Percentiles rank a stretch among this genome's conserved stretches.
Evolutionary conservation across 2,888 invertebrate genomes (phyloP).

Genomic region (Masnerella sp.): DNA sequence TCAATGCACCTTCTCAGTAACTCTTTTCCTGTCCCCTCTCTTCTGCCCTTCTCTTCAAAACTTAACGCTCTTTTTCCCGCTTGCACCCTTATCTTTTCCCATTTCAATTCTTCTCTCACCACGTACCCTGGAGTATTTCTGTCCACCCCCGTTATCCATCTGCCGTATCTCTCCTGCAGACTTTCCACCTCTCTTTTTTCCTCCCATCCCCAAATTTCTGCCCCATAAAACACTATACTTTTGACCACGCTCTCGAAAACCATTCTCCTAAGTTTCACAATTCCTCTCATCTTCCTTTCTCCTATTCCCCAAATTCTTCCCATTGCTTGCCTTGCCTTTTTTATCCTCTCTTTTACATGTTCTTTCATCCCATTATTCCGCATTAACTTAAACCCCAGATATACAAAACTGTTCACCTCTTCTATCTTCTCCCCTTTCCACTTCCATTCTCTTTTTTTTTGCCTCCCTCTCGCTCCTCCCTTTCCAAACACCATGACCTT

Average conservation of each 20-base stretch:
- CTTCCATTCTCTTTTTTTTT: neutral
- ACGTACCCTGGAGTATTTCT: conserved; percentile 1
- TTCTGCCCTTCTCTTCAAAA: conserved; percentile 5
- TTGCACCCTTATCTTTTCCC: neutral
- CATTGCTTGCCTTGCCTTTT: neutral
- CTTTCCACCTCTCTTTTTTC: conserved; percentile 3
- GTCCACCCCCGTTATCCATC: neutral
- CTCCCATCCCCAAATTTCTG: no score
- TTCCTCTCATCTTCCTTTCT: neutral
- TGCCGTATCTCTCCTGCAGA: neutral
- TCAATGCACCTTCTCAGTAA: neutral
- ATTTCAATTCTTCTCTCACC: neutral
- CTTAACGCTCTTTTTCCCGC: neutral
- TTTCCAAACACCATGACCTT: neutral
- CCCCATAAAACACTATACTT: no score
- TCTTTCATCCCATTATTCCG: neutral
- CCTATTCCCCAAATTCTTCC: neutral
- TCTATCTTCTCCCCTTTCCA: conserved; percentile 3
- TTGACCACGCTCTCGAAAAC: neutral
- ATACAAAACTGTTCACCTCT: neutral
- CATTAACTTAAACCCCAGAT: neutral
- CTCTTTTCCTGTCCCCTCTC: neutral
- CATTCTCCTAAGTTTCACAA: conserved; percentile 2
- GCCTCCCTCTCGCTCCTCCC: neutral
- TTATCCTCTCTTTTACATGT: neutral